A percentile compares a stretch with the other conserved stretches of the same genome.
These are phyloP conservation scores for Unio delphinus DNA, from an alignment of 2,888 invertebrate species.

Conservation along the genomic window DNA sequence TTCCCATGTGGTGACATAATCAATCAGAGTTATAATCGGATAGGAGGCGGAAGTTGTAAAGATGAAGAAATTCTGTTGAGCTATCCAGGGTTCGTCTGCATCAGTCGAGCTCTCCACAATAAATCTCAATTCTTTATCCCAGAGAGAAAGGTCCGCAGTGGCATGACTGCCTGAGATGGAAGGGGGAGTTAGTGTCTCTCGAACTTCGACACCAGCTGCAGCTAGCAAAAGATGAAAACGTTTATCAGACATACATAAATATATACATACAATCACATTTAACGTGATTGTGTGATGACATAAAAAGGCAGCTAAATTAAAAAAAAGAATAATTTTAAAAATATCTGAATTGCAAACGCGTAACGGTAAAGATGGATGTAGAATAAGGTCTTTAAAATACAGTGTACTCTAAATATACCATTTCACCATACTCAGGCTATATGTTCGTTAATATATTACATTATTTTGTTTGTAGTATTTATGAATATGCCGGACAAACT, in stretches of 20 bases:
- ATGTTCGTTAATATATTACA: too few species aligned
- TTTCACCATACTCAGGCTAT: too few species aligned
- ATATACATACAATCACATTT: too few species aligned
- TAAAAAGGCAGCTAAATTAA: too few species aligned
- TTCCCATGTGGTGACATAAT: slow-evolving; percentile 44
- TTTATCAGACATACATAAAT: not conserved
- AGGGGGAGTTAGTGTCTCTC: slow-evolving; percentile 4
- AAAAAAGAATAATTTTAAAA: too few species aligned
- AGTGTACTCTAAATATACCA: too few species aligned
- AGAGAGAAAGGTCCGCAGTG: slow-evolving; percentile 5
- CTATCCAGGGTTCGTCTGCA: slow-evolving; percentile 7
- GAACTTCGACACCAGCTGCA: not conserved
- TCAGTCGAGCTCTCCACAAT: slow-evolving; percentile 19
- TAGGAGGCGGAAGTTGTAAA: slow-evolving; percentile 22
- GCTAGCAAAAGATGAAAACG: not conserved
- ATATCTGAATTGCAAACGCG: too few species aligned
- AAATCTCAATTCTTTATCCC: slow-evolving; percentile 1
- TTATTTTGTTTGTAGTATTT: too few species aligned
- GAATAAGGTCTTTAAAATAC: too few species aligned
- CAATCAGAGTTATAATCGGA: slow-evolving; percentile 34
- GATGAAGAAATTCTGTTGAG: slow-evolving; percentile 18
- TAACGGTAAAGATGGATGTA: too few species aligned
- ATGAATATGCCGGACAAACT: too few species aligned
- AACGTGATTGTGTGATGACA: too few species aligned
- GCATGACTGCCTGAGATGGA: not conserved